Conservation (phyloP, 2,888 invertebrate genomes). For the Molorchus minor region DNA sequence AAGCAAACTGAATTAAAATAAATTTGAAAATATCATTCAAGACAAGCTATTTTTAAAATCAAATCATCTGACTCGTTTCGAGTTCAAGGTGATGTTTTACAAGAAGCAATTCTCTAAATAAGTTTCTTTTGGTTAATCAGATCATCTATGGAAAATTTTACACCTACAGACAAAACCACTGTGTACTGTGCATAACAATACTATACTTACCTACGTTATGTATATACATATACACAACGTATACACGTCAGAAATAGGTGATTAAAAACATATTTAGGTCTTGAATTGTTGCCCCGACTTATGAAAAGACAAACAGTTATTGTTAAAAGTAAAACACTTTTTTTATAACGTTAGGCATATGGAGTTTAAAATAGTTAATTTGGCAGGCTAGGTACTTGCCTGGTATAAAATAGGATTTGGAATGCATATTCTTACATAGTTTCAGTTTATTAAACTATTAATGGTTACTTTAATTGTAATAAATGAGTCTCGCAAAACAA, state of each 20-base stretch:
- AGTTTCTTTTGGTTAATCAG: not conserved
- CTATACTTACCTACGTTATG: not conserved
- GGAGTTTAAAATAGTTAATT: not conserved
- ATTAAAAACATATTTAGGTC: not conserved
- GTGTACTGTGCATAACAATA: not conserved
- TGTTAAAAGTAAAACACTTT: not conserved
- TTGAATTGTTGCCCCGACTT: too few species aligned
- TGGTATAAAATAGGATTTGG: not conserved
- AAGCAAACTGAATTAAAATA: not conserved
- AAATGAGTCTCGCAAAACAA: not conserved
- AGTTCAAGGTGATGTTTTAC: slow-evolving; percentile 3
- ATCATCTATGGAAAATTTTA: not conserved
- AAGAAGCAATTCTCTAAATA: not conserved
- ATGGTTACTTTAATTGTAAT: too few species aligned
- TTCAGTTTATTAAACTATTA: too few species aligned
- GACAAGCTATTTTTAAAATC: slow-evolving; percentile 1
- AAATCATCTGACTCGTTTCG: slow-evolving; percentile 4
- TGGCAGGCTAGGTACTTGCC: not conserved
- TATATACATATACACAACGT: too few species aligned
- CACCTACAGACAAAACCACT: not conserved
- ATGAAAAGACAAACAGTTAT: too few species aligned
- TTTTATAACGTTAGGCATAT: not conserved
- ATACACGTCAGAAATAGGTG: not conserved
- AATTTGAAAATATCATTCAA: slow-evolving; percentile 2
- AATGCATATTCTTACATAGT: too few species aligned